Percentiles rank a stretch among this genome's conserved stretches.
Conservation (phyloP, 2,797 vertebrate species). For the Cetoscarus ocellatus region DNA sequence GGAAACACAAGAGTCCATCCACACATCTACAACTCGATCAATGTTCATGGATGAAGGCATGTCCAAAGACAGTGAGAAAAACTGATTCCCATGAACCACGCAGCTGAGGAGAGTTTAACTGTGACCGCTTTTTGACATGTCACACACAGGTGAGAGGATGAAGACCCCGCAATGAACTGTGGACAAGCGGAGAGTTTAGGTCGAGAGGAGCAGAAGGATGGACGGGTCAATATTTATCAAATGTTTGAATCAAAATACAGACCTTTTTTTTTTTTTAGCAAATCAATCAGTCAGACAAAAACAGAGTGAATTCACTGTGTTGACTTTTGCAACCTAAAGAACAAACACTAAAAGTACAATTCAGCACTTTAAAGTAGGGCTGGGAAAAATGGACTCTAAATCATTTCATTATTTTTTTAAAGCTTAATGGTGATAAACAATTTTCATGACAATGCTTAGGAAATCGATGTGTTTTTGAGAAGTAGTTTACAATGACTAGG, state of each 20-base stretch:
- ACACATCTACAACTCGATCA: neutral
- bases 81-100: slow-evolving; percentile 42
- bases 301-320: neutral
- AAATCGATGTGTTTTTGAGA: too few relatives aligned
- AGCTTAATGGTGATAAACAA: too few relatives aligned
- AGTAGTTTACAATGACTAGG: too few relatives aligned
- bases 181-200: slow-evolving; percentile 20
- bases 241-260: slow-evolving; percentile 20
- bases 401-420: too few relatives aligned
- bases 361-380: neutral
- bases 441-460: too few relatives aligned
- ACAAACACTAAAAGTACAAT: slow-evolving; percentile 10
- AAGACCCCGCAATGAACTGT: slow-evolving; percentile 16
- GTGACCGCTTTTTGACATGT: slow-evolving; percentile 46
- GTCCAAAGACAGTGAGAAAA: slow-evolving; percentile 45
- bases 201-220: neutral
- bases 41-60: slow-evolving; percentile 5
- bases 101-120: neutral
- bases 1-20: slow-evolving; percentile 9
- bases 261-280: slow-evolving; percentile 1
- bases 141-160: slow-evolving; percentile 62
- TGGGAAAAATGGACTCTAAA: too few relatives aligned
- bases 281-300: slow-evolving; percentile 9
- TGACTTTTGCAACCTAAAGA: slow-evolving; percentile 26
- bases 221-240: slow-evolving; percentile 58